Conservation (phyloP, 2,888 invertebrate species). For the Epinotia brunnichana region DNA sequence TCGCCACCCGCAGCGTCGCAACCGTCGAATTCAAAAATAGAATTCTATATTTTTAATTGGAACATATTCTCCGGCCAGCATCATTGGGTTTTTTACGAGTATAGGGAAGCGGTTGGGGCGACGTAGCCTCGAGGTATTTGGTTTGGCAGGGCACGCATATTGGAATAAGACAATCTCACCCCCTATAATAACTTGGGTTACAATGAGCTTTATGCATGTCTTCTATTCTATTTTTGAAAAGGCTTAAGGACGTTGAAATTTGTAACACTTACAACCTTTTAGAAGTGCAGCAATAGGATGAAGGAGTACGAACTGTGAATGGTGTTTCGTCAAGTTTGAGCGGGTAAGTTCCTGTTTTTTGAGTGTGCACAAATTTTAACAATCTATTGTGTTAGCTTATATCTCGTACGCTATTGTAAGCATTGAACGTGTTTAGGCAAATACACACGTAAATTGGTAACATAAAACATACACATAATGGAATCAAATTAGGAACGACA, state of each 20-base stretch:
- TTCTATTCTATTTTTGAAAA: conserved; percentile 3
- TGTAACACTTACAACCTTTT: background rate
- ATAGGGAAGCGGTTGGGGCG: conserved; percentile 55
- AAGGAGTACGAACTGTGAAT: conserved; percentile 3
- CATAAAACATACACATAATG: too few relatives aligned
- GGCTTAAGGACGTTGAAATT: background rate
- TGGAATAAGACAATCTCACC: conserved; percentile 75
- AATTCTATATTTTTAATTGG: conserved; percentile 74
- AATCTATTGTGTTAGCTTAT: background rate
- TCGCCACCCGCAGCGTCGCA: conserved; percentile 56
- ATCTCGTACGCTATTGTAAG: background rate
- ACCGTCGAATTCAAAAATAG: conserved; percentile 61
- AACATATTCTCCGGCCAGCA: conserved; percentile 73
- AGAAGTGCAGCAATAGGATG: background rate
- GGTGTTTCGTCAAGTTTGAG: conserved; percentile 10
- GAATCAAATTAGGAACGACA: too few relatives aligned
- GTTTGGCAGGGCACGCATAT: conserved; percentile 69
- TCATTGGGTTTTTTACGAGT: conserved; percentile 48
- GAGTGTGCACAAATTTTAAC: background rate
- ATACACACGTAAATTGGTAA: too few relatives aligned
- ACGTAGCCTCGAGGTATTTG: conserved; percentile 75
- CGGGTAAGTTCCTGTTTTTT: conserved; percentile 13
- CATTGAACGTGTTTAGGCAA: background rate
- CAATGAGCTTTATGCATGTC: conserved; percentile 52
- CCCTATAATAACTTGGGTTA: conserved; percentile 65